Conservation (phyloP, 2,797 vertebrate genomes). For the Harpagifer antarcticus region DNA sequence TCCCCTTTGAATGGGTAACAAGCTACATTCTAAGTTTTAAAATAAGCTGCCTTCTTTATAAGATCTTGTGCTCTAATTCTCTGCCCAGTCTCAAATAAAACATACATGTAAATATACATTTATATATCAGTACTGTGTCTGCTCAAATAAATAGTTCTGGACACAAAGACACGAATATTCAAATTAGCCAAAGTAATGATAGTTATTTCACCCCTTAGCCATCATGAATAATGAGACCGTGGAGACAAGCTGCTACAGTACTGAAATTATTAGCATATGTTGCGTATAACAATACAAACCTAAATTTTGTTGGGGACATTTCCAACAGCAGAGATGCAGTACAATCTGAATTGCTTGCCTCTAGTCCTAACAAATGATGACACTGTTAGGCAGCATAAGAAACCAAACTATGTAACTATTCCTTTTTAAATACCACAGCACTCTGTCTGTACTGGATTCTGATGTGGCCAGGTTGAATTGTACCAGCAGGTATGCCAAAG, state of each 20-base stretch:
- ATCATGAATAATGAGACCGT: not conserved
- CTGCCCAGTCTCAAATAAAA: not conserved
- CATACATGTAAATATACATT: not conserved
- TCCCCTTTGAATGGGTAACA: not conserved
- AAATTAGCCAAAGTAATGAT: not conserved
- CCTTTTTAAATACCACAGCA: conserved; percentile 1
- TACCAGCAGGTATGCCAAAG: conserved; percentile 10
- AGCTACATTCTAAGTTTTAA: conserved; percentile 2
- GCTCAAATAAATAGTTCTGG: not conserved
- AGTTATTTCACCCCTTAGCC: not conserved
- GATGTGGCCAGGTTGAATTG: conserved; percentile 18
- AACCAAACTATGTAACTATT: not conserved
- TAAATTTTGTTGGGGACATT: not conserved
- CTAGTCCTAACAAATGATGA: conserved; percentile 5
- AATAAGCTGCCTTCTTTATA: not conserved
- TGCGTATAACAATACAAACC: not conserved
- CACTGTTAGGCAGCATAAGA: not conserved
- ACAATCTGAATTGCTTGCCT: not conserved
- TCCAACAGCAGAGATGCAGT: not conserved
- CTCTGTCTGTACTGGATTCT: conserved; percentile 17
- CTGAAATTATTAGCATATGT: not conserved
- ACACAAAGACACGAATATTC: not conserved
- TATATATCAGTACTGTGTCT: not conserved
- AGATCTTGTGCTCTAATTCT: not conserved
- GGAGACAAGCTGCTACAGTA: not conserved